Evolutionary conservation across 2,888 invertebrate genomes (phyloP), one percentile per base, ranked within the genome.

Genomic region (Agapetus fuscipes): DNA sequence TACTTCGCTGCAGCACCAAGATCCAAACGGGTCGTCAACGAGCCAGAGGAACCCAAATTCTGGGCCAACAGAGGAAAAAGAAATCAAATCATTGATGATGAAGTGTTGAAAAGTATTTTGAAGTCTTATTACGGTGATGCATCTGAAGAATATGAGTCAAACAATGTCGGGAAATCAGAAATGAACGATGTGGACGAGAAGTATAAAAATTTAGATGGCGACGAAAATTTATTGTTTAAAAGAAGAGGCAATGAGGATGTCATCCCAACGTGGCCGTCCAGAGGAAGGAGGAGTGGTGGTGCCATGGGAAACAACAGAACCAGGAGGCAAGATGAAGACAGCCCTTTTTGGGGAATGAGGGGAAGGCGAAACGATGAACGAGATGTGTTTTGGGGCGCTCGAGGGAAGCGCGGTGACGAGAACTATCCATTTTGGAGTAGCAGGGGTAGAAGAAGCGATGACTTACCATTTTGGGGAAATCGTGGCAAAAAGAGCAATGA

Each of bases 201-300:
- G 9, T 20, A 20, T 28, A 4, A 13, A 28, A 4, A 7, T 28
- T 28, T 7, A 7, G 4, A 4, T n/a, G 5, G n/a, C n/a, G n/a
- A 5, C 4, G 28, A 28, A 7, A n/a, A 4, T 28, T 28, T 28
- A 28, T 12, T n/a, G 4, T n/a, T 7, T 12, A 37, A 37, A 15
- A 37, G 32, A 20, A 37, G 34, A 34, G 17, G 17, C 7, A 40
- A 16, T 26, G 43, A 44, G 20, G 43, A 44, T 17, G 55, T 39
- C 11, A 60, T 56, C 5, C 66, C 67, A 5, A 66, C 67, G 50
- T 70, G 68, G 70, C 67, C 66, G n/a, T 67, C 64, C 10, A 43
- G 52, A 40, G 72, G 71, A 1, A 51, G 57, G 41, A 51, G 54
- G 36, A 48, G 53, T 36, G 49, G 52, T 16, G 25, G 37, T 14